Evolutionary conservation across 2,113 vertebrate species (phyloP).

Genomic region (Embiotoca jacksoni): DNA sequence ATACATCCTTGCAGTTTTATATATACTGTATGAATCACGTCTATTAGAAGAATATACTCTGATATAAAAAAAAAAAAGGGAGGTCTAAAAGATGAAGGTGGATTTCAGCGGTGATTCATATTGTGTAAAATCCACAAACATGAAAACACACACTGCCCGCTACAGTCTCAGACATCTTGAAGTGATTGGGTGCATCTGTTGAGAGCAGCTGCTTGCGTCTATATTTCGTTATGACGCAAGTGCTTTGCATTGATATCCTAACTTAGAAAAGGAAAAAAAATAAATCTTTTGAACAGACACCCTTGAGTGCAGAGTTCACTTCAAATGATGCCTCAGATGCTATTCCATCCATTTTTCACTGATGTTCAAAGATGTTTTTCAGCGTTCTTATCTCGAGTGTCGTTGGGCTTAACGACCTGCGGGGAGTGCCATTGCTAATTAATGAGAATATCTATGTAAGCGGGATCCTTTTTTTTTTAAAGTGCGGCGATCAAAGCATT

Average conservation of each 20-base stretch:
- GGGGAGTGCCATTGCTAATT: not conserved
- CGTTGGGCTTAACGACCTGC: conserved; percentile 6
- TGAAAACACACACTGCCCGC: conserved; percentile 24
- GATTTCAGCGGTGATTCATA: conserved; percentile 40
- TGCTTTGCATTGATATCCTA: conserved; percentile 40
- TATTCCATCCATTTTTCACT: conserved; percentile 1
- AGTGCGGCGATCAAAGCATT: conserved; percentile 37
- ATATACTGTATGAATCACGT: not conserved
- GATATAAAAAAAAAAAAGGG: conserved; percentile 15
- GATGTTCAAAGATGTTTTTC: conserved; percentile 26
- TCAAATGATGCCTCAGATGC: conserved; percentile 52
- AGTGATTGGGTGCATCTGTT: conserved; percentile 18
- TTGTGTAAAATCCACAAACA: conserved; percentile 15
- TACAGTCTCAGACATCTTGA: conserved; percentile 4
- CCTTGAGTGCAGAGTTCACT: not conserved
- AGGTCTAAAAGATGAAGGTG: conserved; percentile 8
- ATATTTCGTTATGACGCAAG: conserved; percentile 56
- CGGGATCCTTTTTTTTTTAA: conserved; percentile 8
- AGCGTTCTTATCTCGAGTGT: not conserved
- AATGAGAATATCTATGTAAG: not conserved
- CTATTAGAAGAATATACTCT: not conserved
- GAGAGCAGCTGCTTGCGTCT: conserved; percentile 51
- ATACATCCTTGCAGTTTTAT: not conserved
- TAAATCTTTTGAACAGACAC: conserved; percentile 38
- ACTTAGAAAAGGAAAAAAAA: conserved; percentile 47